Evolutionary conservation across 2,797 vertebrate species (phyloP).

Genomic region (Gallinago solitaria): DNA sequence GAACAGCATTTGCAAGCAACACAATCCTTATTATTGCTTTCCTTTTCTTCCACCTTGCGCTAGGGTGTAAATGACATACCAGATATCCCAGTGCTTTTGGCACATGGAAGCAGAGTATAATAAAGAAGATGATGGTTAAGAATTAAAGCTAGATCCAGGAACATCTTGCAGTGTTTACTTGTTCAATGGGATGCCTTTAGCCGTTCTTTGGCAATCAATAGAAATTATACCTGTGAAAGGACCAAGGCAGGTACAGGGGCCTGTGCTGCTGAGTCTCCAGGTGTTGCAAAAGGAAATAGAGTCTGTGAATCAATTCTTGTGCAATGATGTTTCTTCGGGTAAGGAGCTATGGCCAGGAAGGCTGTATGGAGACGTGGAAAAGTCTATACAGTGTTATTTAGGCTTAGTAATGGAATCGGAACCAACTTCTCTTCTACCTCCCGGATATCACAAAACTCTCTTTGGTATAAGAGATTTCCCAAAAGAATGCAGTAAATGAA

Average conservation of each 20-base stretch:
- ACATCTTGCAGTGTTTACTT: neutral
- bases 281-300: neutral
- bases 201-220: neutral
- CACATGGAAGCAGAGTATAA: neutral
- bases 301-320: neutral
- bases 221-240: neutral
- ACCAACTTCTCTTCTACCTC: neutral
- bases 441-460: neutral
- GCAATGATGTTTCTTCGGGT: too few species aligned
- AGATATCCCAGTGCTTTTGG: neutral
- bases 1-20: neutral
- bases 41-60: neutral
- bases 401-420: neutral
- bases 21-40: neutral
- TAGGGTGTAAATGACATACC: neutral
- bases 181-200: neutral
- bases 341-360: neutral
- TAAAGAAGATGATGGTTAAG: neutral
- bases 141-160: neutral
- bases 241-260: neutral
- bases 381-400: neutral
- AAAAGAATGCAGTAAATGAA: neutral
- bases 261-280: neutral
- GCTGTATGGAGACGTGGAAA: rapidly evolving
- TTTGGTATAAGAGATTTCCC: neutral